Base-by-base conservation (phyloP, 1,140 invertebrate species). In the Ceratitis capitata region DNA sequence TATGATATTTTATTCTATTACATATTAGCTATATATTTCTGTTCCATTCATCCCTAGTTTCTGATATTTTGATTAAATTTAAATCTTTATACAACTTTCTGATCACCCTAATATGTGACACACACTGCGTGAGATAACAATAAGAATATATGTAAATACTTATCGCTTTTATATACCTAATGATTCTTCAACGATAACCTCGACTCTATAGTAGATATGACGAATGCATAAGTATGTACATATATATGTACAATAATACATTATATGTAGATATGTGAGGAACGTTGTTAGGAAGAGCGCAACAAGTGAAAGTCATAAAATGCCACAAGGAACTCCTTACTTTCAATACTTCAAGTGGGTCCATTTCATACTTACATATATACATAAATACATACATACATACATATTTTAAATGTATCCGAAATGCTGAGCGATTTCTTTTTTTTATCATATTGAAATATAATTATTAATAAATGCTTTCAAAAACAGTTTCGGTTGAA, bases 121-220 rank as follows among this genome's bases (percentile, higher is more conserved):
- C 82, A 26, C 32, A 39, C 82, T 83, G 82, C 19, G 26, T 32
- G 29, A 83, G 32, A 51, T 83, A 32, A 26, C 26, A 83, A 49
- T 32, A 51, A 53, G 49, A 83, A 51, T 51, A 83, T n/a, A 51
- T 51, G 53, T n/a, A 51, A 32, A 53, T 14, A 49, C 49, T 84
- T 84, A 61, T 84, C 56, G 32, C 83, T 45, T 14, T 84, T 64
- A 84, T 84, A 39, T 84, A 61, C 51, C 51, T 84, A 84, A 61
- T 84, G 83, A 64, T 64, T 84, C 51, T 84, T 35, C 39, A 29
- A 6, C 14, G 83, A 84, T 84, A 84, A 84, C 83, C 83, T 61
- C 39, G 53, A 83, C 26, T 53, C 42, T 29, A 7, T 51, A 51
- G 49, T 56, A 51, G 49, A 51, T 51, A 51, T 19, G n/a, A n/a